These are phyloP conservation scores for Tetanocera ferruginea DNA, from an alignment of 2,888 invertebrate species.

Conservation along the genomic window DNA sequence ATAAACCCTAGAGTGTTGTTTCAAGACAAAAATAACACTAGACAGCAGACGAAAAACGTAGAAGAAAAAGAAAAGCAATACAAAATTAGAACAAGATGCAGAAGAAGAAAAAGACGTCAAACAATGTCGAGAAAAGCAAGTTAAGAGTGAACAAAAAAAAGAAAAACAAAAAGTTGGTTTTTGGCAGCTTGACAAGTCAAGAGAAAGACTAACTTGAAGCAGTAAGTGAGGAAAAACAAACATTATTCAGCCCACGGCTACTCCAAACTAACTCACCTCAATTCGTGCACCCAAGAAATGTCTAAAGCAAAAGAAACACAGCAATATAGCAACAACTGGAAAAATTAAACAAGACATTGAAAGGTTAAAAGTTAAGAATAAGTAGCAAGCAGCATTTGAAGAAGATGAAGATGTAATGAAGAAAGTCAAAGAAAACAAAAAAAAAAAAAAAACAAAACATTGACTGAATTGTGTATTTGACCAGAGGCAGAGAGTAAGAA, in stretches of 20 bases:
- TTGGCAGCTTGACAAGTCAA: constrained; percentile 42
- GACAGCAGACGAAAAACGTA: constrained; percentile 4
- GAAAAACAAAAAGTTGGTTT: constrained; percentile 39
- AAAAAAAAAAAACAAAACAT: too few species aligned
- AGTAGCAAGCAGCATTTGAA: neutral
- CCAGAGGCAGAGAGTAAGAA: too few species aligned
- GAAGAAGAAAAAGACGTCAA: neutral
- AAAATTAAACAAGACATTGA: constrained; percentile 41
- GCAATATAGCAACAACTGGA: neutral
- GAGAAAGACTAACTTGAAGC: neutral
- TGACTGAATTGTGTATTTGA: too few species aligned
- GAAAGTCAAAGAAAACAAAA: too few species aligned
- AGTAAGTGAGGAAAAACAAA: neutral
- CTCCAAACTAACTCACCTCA: neutral
- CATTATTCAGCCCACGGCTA: neutral
- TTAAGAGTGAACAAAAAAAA: neutral
- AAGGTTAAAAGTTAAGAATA: constrained; percentile 41
- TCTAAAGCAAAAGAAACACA: neutral
- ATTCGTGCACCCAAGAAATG: neutral
- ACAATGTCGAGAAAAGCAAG: neutral
- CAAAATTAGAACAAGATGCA: neutral
- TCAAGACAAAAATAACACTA: constrained; percentile 23
- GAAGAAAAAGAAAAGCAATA: neutral
- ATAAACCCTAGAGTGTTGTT: neutral
- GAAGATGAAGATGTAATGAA: neutral